Evolutionary conservation across 2,113 vertebrate species (phyloP).

Genomic region (Hemicordylus capensis): DNA sequence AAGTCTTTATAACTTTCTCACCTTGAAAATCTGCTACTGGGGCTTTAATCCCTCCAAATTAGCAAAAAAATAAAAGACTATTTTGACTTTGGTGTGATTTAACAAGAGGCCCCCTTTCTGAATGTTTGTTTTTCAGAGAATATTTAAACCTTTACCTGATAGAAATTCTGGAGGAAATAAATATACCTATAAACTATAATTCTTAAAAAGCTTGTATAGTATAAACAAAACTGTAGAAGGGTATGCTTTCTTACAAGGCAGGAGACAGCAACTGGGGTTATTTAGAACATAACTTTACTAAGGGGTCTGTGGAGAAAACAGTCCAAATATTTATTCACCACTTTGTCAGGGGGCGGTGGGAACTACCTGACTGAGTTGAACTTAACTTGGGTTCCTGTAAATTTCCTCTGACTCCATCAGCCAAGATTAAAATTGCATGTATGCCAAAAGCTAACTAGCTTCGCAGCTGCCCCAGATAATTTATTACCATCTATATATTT

Average conservation of each 20-base stretch:
- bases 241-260: too few species aligned
- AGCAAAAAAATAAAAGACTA: constrained; percentile 31
- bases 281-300: constrained; percentile 11
- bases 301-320: not conserved
- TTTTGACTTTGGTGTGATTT: constrained; percentile 35
- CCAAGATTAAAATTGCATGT: not conserved
- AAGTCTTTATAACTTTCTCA: not conserved
- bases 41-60: constrained; percentile 27
- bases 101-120: constrained; percentile 2
- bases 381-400: not conserved
- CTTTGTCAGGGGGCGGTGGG: too few species aligned
- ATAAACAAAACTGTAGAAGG: too few species aligned
- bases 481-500: not conserved
- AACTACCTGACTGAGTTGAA: not conserved
- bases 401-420: not conserved
- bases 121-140: not conserved
- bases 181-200: constrained; percentile 18
- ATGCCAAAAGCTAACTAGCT: not conserved
- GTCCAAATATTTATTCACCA: too few species aligned
- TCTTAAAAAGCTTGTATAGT: too few species aligned
- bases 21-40: not conserved
- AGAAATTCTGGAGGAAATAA: constrained; percentile 8
- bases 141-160: constrained; percentile 11
- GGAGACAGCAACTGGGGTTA: not conserved
- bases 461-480: not conserved